These are phyloP conservation scores for Decapterus maruadsi DNA, from an alignment of 2,797 vertebrate species.

Conservation along the genomic window DNA sequence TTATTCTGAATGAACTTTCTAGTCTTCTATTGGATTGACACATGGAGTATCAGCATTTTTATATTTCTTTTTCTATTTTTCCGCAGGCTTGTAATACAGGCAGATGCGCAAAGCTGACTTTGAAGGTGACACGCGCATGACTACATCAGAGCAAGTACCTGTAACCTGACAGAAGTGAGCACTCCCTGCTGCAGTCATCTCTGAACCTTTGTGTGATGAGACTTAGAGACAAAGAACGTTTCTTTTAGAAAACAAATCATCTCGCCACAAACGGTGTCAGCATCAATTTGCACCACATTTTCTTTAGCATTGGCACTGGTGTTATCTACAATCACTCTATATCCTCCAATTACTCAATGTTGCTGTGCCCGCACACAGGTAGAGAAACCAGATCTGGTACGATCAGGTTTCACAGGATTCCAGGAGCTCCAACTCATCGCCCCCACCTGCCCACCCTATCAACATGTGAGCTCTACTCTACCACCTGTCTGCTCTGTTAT, in stretches of 20 bases:
- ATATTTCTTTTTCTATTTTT: no score
- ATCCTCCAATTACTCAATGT: conserved; percentile 3
- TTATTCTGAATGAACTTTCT: neutral
- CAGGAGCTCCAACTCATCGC: conserved; percentile 5
- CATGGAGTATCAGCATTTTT: neutral
- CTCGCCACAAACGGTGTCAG: neutral
- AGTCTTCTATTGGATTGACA: neutral
- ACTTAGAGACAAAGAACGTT: neutral
- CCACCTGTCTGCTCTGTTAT: conserved; percentile 42
- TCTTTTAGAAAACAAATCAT: neutral
- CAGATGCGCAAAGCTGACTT: no score
- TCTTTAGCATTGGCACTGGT: neutral
- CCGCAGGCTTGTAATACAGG: no score
- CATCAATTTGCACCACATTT: neutral
- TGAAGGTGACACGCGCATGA: no score
- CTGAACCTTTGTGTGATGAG: conserved; percentile 1
- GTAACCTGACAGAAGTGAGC: no score
- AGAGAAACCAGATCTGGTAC: conserved; percentile 64
- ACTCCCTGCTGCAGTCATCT: neutral
- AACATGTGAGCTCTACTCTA: conserved; percentile 25
- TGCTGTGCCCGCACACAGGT: conserved; percentile 20
- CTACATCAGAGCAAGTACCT: no score
- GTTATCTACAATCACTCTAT: neutral
- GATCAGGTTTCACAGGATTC: conserved; percentile 57
- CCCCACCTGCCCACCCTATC: neutral